phyloP scores from a whole-genome alignment of 2,113 vertebrate species.

The Dasyprocta punctata region DNA sequence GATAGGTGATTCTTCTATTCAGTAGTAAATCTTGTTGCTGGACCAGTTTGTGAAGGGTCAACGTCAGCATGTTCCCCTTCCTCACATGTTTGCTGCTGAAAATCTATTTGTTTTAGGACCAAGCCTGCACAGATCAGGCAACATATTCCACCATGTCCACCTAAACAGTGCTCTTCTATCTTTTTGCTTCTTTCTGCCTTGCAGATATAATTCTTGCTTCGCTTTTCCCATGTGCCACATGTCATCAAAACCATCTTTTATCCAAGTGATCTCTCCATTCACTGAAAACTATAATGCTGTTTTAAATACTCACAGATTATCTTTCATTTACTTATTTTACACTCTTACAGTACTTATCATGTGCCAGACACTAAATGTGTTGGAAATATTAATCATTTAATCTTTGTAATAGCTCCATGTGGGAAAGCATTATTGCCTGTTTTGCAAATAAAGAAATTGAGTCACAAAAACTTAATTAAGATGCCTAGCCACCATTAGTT shows the following conservation, averaged over 20 bases:
- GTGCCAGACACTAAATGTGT: neutral
- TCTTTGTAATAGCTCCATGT: neutral
- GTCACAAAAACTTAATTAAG: neutral
- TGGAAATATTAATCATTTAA: slow-evolving; percentile 9
- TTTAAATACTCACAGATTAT: neutral
- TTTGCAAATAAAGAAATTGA: neutral
- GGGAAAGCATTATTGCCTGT: neutral
- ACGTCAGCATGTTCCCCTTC: neutral
- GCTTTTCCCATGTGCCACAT: neutral
- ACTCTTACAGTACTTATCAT: neutral
- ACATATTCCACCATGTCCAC: neutral
- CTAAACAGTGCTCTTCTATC: neutral
- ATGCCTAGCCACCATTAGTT: neutral
- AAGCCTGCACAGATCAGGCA: neutral
- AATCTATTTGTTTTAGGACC: neutral
- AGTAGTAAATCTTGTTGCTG: neutral
- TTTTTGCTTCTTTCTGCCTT: neutral
- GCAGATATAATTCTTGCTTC: neutral
- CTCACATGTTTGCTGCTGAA: neutral
- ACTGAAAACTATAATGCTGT: slow-evolving; percentile 9
- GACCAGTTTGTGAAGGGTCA: neutral
- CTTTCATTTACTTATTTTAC: neutral
- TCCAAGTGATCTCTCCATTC: neutral
- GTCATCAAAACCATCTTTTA: neutral
- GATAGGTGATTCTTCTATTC: neutral